Evolutionary conservation across 2,888 invertebrate genomes (phyloP), one percentile per base, ranked within the genome.

Genomic region (Macrophya annulata): DNA sequence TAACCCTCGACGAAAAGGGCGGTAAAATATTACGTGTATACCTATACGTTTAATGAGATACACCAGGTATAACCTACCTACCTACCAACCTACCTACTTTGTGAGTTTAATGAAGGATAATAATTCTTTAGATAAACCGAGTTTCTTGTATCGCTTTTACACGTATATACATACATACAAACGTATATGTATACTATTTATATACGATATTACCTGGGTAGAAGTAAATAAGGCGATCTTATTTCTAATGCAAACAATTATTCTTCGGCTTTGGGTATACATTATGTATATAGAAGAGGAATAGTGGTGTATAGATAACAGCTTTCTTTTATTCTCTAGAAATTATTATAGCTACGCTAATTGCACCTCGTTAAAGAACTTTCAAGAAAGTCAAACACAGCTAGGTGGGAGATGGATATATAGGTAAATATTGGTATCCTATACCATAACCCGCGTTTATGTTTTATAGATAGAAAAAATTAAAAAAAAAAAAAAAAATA

Each of bases 41-140:
- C 40, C n/a, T 45, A 31, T 71, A 31, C 9, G 51, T 77, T 77
- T 77, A 77, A 77, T 77, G 48, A 77, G 31, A 77, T 77, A 77
- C 68, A 68, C 25, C 51, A 37, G 68, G 37, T 37, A 74, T n/a
- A 45, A 12, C n/a, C 21, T 37, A 25, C 9, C 45, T 31, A 71
- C 45, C 72, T 79, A 12, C n/a, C 21, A 12, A 25, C 9, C 45
- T 31, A 71, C 45, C 72, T 79, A 79, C 59, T 59, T 79, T 79
- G 79, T 25, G 79, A 79, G 59, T 62, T 62, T 79, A 62, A 79
- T 79, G 79, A 59, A 79, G 55, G 79, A 62, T 59, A 79, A 79
- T 59, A 59, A 79, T 59, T 79, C 62, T 40, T 62, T 15, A 21
- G 79, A 79, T 79, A 79, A 79, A 55, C 55, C 55, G 55, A 9